Evolutionary conservation across 2,888 invertebrate species (phyloP), one percentile per base, ranked within the genome.

Genomic region (Drosophila putrida): DNA sequence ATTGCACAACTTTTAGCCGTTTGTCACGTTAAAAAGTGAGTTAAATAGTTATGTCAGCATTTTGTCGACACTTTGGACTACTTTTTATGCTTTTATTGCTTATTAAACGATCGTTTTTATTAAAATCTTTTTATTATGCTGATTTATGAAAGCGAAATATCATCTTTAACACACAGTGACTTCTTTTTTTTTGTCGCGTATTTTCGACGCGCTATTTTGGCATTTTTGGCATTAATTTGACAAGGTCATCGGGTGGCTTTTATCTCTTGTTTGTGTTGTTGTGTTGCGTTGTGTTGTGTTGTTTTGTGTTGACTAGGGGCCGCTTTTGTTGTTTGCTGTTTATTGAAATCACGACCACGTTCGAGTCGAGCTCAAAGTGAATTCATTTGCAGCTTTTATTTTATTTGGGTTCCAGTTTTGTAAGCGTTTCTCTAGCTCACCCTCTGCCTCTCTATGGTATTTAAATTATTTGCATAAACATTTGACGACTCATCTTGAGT

Each of bases 151-250:
- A 44, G 71, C 53, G 31, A 36, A 60, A 53, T 58, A 41, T 27
- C 33, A 77, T 66, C 54, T 55, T 36, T 28, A 43, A 38, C n/a
- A 43, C 44, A 62, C 27, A 25, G 46, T 58, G 25, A 33, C 43
- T 31, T 60, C 33, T 71, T 44, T 59, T 62, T 60, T 8, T 65
- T 65, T 74, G 76, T 76, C 60, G 73, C 71, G 33, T 49, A 38
- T 49, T 59, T 62, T 57, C 62, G 71, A 64, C 60, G 71, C 71
- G 39, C 49, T 66, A 49, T 71, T 75, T 84, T 69, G 57, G 61
- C 51, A 60, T 71, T 79, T 71, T 82, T 85, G 82, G 77, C 82
- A 83, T 72, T 88, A 83, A 83, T 85, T 88, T 80, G 88, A 85
- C 82, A 83, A 83, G 82, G 82, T 88, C 82, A 61, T 50, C 47